phyloP scores from a whole-genome alignment of 2,888 invertebrate species.

The Druceiella hillmani region DNA sequence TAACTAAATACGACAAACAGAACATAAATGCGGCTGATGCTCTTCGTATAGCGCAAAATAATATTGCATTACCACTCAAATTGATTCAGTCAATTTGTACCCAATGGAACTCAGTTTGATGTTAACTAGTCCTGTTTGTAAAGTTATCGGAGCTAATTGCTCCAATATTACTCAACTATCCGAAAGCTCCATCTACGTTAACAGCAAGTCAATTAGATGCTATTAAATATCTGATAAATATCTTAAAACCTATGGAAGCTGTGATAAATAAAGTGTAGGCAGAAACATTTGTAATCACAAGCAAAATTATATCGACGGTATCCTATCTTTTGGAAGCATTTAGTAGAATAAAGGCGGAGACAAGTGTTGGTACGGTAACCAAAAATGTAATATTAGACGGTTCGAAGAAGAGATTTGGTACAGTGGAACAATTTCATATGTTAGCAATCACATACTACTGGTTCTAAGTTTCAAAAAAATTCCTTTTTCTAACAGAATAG shows the following conservation, averaged over 20 bases:
- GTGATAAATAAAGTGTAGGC: conserved; percentile 20
- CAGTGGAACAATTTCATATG: too few relatives aligned
- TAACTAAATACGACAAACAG: conserved; percentile 24
- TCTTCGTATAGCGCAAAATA: conserved; percentile 22
- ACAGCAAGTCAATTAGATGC: conserved; percentile 17
- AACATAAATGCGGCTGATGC: conserved; percentile 24
- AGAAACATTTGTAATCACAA: conserved; percentile 19
- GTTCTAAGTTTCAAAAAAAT: too few relatives aligned
- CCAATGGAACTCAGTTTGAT: conserved; percentile 26
- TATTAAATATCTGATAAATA: conserved; percentile 22
- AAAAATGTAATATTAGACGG: too few relatives aligned
- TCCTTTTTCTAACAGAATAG: too few relatives aligned
- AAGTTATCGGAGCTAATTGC: conserved; percentile 20
- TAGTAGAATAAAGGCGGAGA: too few relatives aligned
- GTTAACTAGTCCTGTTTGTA: conserved; percentile 24
- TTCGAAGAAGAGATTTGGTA: too few relatives aligned
- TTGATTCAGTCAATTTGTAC: conserved; percentile 25
- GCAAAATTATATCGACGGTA: too few relatives aligned
- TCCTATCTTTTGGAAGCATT: too few relatives aligned
- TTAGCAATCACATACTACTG: too few relatives aligned
- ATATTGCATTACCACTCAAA: conserved; percentile 19
- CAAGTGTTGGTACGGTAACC: too few relatives aligned
- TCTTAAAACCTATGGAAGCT: conserved; percentile 20
- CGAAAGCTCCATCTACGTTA: conserved; percentile 22
- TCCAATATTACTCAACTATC: conserved; percentile 21